phyloP scores from a whole-genome alignment of 2,888 invertebrate species.

The Drosophila mulleri region DNA sequence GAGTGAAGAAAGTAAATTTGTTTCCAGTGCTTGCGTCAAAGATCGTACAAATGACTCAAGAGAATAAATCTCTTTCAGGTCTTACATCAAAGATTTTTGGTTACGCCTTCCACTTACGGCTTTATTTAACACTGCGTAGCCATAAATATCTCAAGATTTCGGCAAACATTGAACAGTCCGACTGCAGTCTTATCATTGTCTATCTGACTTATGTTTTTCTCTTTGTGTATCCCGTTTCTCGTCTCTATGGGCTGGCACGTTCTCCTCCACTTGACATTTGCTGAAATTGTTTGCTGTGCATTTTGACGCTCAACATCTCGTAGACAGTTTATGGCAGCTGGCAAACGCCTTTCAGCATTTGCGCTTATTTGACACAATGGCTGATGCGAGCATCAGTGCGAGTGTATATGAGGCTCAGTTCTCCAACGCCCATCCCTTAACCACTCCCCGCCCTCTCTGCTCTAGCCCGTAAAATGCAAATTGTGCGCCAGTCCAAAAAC shows the following conservation, averaged over 20 bases:
- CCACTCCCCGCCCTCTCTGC: not conserved
- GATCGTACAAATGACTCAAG: too few relatives aligned
- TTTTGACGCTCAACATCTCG: conserved; percentile 44
- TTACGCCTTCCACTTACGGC: conserved; percentile 8
- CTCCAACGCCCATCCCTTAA: not conserved
- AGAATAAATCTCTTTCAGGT: not conserved
- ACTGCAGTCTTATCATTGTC: conserved; percentile 42
- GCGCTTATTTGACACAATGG: conserved; percentile 76
- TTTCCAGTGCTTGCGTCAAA: not conserved
- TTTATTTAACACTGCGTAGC: conserved; percentile 16
- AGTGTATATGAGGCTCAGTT: not conserved
- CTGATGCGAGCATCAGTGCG: conserved; percentile 40
- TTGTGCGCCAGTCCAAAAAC: conserved; percentile 40
- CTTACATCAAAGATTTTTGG: not conserved
- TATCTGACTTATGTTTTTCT: conserved; percentile 14
- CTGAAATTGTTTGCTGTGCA: conserved; percentile 64
- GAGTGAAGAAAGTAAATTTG: not conserved
- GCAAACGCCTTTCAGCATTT: conserved; percentile 54
- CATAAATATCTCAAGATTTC: conserved; percentile 39
- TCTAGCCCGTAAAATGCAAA: conserved; percentile 67
- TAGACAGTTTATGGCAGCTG: conserved; percentile 40
- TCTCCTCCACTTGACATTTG: conserved; percentile 55
- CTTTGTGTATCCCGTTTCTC: not conserved
- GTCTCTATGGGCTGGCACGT: conserved; percentile 39
- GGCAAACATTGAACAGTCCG: conserved; percentile 24